Base-by-base conservation (phyloP, 2,113 vertebrate genomes). In the Aldabrachelys gigantea region DNA sequence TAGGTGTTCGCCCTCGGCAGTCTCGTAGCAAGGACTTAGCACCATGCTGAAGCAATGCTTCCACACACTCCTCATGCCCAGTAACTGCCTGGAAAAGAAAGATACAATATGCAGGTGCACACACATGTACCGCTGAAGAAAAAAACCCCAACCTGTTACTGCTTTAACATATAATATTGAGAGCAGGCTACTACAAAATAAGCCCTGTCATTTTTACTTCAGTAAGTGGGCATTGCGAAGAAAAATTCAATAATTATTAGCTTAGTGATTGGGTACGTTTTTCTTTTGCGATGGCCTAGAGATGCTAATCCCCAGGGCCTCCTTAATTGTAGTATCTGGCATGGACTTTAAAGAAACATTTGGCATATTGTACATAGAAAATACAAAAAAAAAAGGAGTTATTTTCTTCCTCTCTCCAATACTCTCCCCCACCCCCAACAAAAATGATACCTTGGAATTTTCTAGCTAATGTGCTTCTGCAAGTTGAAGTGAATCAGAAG, bases 31-130 rank as follows among this genome's bases (percentile, higher is more conserved):
- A 97, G 92, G 99, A 98, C 98, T 98, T 99, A 98, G 99, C 99
- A 94, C 98, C 99, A 95, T 99, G 99, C 89, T 99, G 99, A 90
- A 99, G 99, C 96, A 99, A 97, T 1, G 99, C 99, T 97, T 99
- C 99, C 95, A 99, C 99, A 96, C 99, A 99, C 90, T 99, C 99
- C 94, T 99, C 99, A 0, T 99, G 99, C 52, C 99, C 99, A 0
- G 99, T 99, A 91, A 99, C 99, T 82, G 99, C 99, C 99, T 99
- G 97, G 1, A 83, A 97, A 80, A 95, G 86, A 94, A 84, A 92
- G 44, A 96, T 16, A 85, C 5, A 85, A 8, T 90, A 84, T 91
- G 0, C 56, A 47, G 7, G 44, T 49, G 10, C 47, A 10, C 47
- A 47, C 47, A 49, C 47, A 47, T 10, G 47, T 49, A 49, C 3